Percentiles rank a stretch among this genome's conserved stretches.
Conservation (phyloP, 2,113 vertebrate genomes). For the Prunella fulvescens region DNA sequence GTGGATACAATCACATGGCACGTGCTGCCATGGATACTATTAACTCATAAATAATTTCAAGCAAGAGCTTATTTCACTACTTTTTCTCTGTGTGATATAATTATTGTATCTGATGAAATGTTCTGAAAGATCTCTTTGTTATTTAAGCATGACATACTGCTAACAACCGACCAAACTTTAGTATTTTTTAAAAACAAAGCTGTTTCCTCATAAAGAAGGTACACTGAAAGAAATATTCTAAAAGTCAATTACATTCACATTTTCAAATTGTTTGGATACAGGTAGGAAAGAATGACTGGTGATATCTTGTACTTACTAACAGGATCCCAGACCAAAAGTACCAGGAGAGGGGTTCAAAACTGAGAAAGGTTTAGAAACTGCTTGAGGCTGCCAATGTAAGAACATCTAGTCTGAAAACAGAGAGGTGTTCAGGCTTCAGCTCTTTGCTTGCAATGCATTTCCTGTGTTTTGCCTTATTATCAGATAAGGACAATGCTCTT, state of each 20-base stretch:
- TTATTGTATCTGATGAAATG: background rate
- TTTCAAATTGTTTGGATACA: background rate
- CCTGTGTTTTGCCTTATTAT: background rate
- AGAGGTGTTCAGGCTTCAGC: background rate
- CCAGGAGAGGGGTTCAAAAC: background rate
- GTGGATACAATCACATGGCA: background rate
- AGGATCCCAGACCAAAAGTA: background rate
- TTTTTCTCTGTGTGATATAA: background rate
- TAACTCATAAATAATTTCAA: background rate
- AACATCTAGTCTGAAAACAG: background rate
- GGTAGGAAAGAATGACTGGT: background rate
- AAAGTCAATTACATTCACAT: background rate
- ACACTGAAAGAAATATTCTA: background rate
- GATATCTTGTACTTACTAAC: background rate
- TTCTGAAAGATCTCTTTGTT: background rate
- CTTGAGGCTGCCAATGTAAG: background rate
- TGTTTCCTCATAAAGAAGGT: background rate
- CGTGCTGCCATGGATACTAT: background rate
- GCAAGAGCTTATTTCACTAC: background rate
- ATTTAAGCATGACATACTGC: background rate
- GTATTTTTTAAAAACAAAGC: background rate
- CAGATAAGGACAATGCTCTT: fast-evolving
- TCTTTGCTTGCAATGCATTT: background rate
- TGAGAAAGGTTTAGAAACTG: background rate
- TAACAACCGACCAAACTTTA: background rate